Conservation (phyloP, 2,113 vertebrate species). For the Phodopus roborovskii region DNA sequence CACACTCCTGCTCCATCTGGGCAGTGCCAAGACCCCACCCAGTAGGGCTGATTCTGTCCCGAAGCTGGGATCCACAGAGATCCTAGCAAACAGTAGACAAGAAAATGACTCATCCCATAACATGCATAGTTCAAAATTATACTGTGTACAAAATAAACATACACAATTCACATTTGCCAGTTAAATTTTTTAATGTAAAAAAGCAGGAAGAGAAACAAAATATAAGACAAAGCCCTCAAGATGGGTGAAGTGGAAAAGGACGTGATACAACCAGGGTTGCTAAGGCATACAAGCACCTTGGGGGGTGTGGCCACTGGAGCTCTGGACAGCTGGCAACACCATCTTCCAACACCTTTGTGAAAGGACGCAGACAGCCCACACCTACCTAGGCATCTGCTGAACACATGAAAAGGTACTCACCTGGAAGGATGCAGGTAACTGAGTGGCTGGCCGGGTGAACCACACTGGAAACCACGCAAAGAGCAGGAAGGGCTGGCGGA, state of each 20-base stretch:
- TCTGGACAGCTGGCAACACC: accelerated
- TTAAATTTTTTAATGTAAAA: background rate
- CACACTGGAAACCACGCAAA: accelerated
- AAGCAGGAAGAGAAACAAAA: background rate
- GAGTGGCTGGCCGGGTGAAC: accelerated
- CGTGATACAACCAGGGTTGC: accelerated
- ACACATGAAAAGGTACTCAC: background rate
- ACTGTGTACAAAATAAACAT: accelerated
- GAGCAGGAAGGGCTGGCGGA: accelerated
- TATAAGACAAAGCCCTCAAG: background rate
- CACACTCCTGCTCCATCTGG: background rate
- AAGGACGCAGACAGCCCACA: background rate
- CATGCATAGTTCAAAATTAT: accelerated
- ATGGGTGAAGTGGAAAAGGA: background rate
- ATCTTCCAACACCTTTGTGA: accelerated
- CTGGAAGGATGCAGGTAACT: accelerated
- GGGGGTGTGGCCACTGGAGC: accelerated
- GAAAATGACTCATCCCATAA: background rate
- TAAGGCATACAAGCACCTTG: background rate
- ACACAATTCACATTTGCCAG: background rate
- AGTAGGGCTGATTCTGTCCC: accelerated
- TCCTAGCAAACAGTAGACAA: background rate
- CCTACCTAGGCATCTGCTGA: background rate
- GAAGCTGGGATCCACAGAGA: accelerated
- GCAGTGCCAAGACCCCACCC: accelerated